Evolutionary conservation across 2,113 vertebrate species (phyloP).

Genomic region (Toxotes chatareus): DNA sequence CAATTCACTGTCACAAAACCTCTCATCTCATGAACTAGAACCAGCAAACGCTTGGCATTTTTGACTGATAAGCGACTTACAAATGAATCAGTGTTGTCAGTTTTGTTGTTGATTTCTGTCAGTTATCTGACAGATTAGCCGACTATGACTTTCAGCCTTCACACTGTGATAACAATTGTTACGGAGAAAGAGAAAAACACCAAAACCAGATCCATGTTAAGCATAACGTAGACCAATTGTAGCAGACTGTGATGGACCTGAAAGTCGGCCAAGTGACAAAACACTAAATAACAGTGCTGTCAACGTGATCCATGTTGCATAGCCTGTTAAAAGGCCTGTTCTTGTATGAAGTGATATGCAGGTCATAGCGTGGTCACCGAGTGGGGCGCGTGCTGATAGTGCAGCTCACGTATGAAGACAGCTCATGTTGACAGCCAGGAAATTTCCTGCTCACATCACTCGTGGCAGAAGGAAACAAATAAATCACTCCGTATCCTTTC

Average conservation of each 20-base stretch:
- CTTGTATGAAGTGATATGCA: slow-evolving; percentile 19
- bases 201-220: background rate
- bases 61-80: too few relatives aligned
- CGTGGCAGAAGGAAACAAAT: slow-evolving; percentile 57
- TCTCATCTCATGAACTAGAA: too few relatives aligned
- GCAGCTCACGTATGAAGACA: slow-evolving; percentile 31
- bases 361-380: slow-evolving; percentile 39
- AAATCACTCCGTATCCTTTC: slow-evolving; percentile 43
- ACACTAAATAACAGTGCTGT: slow-evolving; percentile 45
- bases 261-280: slow-evolving; percentile 30
- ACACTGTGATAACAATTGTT: background rate
- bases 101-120: background rate
- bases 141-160: background rate
- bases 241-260: background rate
- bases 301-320: slow-evolving; percentile 31
- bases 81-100: too few relatives aligned
- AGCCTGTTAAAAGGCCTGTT: slow-evolving; percentile 22
- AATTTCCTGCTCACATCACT: slow-evolving; percentile 47
- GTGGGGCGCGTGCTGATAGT: background rate
- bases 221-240: background rate
- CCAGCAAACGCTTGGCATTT: too few relatives aligned
- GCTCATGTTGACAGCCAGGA: slow-evolving; percentile 31
- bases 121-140: background rate
- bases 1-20: too few relatives aligned
- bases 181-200: background rate